Evolutionary conservation across 2,888 invertebrate genomes (phyloP).

Genomic region (Periphyllus acericola): DNA sequence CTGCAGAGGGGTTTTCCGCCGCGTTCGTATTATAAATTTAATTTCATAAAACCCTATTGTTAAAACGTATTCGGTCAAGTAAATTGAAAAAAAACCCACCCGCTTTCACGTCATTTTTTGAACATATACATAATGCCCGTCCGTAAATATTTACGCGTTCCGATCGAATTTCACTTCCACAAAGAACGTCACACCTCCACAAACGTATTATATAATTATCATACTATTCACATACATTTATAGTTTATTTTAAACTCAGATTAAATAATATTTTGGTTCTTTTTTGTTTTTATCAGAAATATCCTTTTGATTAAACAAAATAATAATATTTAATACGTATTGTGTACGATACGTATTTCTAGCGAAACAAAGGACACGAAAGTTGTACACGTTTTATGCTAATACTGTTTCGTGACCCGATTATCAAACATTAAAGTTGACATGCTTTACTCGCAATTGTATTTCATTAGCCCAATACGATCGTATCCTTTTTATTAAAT

Average conservation of each 20-base stretch:
- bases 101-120: neutral
- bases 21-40: neutral
- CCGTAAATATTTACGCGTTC: too few species aligned
- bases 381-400: neutral
- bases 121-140: neutral
- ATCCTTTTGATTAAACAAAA: neutral
- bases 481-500: neutral
- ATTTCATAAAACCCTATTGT: neutral
- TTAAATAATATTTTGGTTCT: too few species aligned
- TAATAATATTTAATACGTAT: neutral
- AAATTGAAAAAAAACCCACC: neutral
- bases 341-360: neutral
- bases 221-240: too few species aligned
- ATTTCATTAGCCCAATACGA: neutral
- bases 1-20: too few species aligned
- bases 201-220: too few species aligned
- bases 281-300: neutral
- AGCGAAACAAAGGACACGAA: too few species aligned
- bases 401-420: neutral
- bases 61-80: neutral
- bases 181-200: neutral
- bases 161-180: neutral
- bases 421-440: neutral
- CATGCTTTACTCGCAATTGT: neutral
- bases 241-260: too few species aligned